phyloP scores from a whole-genome alignment of 2,888 invertebrate genomes.

The Lasioglossum lativentre region DNA sequence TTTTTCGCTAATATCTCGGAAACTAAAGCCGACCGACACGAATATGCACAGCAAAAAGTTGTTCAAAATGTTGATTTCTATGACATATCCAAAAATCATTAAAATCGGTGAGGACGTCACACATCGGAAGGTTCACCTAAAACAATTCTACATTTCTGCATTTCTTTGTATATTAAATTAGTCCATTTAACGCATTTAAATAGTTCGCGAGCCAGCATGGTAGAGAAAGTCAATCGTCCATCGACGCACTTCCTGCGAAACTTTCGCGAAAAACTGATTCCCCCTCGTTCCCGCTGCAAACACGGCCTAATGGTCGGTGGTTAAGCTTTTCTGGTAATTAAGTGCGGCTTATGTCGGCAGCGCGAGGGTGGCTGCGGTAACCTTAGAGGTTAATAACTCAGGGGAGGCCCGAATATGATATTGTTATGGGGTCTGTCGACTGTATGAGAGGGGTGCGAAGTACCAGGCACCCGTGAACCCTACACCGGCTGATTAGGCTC shows the following conservation, averaged over 20 bases:
- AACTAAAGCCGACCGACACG: too few relatives aligned
- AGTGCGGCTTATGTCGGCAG: conserved; percentile 76
- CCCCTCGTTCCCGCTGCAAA: conserved; percentile 43
- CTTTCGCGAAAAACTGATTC: conserved; percentile 28
- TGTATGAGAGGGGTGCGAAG: conserved; percentile 47
- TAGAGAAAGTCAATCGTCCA: conserved; percentile 7
- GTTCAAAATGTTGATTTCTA: too few relatives aligned
- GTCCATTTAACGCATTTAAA: too few relatives aligned
- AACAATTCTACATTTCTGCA: too few relatives aligned
- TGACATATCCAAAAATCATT: too few relatives aligned
- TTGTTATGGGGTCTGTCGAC: conserved; percentile 79
- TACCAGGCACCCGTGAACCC: conserved; percentile 77
- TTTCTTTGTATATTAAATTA: too few relatives aligned
- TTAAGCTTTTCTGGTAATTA: conserved; percentile 81
- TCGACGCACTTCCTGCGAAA: not conserved
- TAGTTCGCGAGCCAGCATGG: not conserved
- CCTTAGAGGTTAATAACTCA: conserved; percentile 84
- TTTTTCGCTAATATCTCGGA: too few relatives aligned
- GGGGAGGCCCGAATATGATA: conserved; percentile 81
- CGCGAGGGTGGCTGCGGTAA: conserved; percentile 80
- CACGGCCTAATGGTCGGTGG: conserved; percentile 64
- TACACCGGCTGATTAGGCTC: conserved; percentile 81
- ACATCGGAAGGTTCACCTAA: too few relatives aligned
- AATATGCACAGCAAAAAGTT: too few relatives aligned
- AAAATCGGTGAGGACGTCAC: too few relatives aligned